These are phyloP conservation scores for Sarcophilus harrisii DNA, from an alignment of 2,797 vertebrate species.

Conservation along the genomic window DNA sequence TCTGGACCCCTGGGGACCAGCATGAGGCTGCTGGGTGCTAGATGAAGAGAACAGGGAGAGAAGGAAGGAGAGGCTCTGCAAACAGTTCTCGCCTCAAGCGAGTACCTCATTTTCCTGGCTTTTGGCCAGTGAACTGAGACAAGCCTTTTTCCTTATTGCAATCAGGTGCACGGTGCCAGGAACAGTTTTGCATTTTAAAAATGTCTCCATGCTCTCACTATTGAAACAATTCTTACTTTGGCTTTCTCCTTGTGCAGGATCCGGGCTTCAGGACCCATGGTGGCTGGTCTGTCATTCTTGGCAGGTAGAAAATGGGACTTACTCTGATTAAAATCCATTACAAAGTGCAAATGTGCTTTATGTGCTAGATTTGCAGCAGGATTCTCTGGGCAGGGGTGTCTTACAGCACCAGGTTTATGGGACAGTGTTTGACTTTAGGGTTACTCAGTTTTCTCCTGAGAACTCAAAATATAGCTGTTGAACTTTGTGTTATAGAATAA, in stretches of 20 bases:
- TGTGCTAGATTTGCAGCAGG: background rate
- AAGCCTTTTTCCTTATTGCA: slow-evolving; percentile 19
- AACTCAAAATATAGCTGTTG: background rate
- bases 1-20: background rate
- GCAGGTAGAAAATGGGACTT: background rate
- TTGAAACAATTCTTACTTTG: background rate
- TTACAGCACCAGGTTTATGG: background rate
- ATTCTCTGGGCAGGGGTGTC: background rate
- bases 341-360: background rate
- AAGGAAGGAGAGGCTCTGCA: background rate
- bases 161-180: background rate
- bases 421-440: too few relatives aligned
- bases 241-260: background rate
- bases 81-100: background rate
- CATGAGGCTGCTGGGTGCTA: background rate
- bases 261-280: background rate
- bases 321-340: background rate
- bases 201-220: background rate
- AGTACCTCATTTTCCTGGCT: background rate
- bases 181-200: background rate
- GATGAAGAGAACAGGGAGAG: background rate
- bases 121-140: background rate
- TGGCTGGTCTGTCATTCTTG: background rate
- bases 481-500: background rate
- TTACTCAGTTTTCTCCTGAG: background rate